Conservation (phyloP, 2,113 vertebrate genomes). For the Tetrax tetrax region DNA sequence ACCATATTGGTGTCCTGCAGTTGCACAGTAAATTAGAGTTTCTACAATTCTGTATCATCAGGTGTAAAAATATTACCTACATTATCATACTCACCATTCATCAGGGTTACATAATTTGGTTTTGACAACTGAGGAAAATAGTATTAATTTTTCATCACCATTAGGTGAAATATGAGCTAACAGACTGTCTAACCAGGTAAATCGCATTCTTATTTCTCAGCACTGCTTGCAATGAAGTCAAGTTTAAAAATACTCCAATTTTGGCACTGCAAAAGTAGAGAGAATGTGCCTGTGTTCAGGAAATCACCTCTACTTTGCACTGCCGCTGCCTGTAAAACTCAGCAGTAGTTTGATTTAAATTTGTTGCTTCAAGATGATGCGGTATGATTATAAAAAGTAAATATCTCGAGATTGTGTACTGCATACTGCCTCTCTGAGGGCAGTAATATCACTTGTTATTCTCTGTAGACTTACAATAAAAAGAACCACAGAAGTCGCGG, state of each 20-base stretch:
- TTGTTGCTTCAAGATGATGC: background rate
- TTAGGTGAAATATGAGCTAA: conserved; percentile 2
- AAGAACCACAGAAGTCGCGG: background rate
- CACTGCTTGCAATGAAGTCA: background rate
- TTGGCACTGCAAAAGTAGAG: background rate
- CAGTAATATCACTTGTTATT: background rate
- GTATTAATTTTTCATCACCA: conserved; percentile 42
- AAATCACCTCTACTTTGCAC: background rate
- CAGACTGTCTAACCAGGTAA: conserved; percentile 1
- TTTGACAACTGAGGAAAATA: conserved; percentile 43
- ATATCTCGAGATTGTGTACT: accelerated
- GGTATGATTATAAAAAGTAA: background rate
- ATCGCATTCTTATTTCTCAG: conserved; percentile 18
- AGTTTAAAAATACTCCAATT: background rate
- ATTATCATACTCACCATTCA: background rate
- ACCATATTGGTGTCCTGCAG: background rate
- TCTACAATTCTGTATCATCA: background rate
- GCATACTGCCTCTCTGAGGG: background rate
- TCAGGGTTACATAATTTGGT: background rate
- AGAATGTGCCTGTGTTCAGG: background rate
- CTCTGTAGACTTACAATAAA: background rate
- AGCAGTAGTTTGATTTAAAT: background rate
- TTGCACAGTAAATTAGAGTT: background rate
- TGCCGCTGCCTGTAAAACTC: background rate
- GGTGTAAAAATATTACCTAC: background rate